phyloP scores from a whole-genome alignment of 2,113 vertebrate genomes.

The Rhinolophus sinicus region DNA sequence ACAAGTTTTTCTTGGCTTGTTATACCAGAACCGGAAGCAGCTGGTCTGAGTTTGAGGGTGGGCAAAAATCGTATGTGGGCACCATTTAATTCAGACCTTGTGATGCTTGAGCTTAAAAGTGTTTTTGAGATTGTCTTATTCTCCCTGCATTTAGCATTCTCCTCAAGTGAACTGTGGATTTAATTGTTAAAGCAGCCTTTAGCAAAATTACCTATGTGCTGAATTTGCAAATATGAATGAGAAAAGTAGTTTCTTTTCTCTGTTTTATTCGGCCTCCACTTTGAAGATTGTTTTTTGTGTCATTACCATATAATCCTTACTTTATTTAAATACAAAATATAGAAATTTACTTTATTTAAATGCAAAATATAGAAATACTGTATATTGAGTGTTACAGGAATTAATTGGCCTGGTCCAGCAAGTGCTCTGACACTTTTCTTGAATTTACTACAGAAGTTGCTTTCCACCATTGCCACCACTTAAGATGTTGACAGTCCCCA shows the following conservation, averaged over 20 bases:
- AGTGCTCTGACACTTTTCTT: background rate
- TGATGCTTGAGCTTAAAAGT: background rate
- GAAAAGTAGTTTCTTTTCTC: background rate
- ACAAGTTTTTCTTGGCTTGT: background rate
- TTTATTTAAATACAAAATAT: background rate
- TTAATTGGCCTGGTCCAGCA: background rate
- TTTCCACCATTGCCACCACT: background rate
- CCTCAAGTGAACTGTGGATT: background rate
- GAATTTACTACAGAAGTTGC: background rate
- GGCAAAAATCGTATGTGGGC: background rate
- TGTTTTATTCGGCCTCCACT: conserved; percentile 5
- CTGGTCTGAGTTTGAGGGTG: background rate
- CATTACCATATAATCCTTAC: background rate
- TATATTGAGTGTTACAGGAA: background rate
- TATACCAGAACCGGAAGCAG: background rate
- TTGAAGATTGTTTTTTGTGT: background rate
- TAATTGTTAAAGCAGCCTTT: background rate
- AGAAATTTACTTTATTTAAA: background rate
- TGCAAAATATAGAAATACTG: background rate
- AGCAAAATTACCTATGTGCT: background rate
- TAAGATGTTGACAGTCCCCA: background rate
- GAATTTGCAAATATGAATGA: background rate
- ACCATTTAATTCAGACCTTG: background rate
- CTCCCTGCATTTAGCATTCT: background rate
- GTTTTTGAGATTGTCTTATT: background rate